phyloP scores from a whole-genome alignment of 1,140 invertebrate genomes.

The Pissodes strobi region DNA sequence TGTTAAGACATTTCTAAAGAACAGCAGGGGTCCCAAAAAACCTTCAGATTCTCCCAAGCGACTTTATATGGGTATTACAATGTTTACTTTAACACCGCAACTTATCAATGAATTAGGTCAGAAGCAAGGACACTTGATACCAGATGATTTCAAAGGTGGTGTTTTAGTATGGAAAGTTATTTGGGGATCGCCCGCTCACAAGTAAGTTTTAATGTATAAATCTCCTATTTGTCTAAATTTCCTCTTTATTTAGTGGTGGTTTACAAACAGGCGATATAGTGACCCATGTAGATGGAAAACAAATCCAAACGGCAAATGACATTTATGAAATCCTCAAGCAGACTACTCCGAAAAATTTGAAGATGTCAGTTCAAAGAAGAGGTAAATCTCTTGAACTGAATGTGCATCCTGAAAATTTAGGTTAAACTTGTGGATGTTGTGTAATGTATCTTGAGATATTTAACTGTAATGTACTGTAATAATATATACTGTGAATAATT shows the following conservation, averaged over 20 bases:
- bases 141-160: constrained; percentile 70
- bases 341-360: constrained; percentile 33
- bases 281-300: constrained; percentile 74
- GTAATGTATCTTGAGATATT: not conserved
- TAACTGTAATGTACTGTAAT: no score
- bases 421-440: constrained; percentile 35
- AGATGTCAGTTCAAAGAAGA: constrained; percentile 43
- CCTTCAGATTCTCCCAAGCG: constrained; percentile 51
- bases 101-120: constrained; percentile 75
- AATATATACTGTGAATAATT: no score
- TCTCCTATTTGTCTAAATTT: not conserved
- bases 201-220: constrained; percentile 61
- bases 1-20: constrained; percentile 82
- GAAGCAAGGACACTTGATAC: constrained; percentile 56
- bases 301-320: constrained; percentile 67
- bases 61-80: constrained; percentile 85
- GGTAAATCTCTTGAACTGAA: constrained; percentile 40
- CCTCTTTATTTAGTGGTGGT: constrained; percentile 67
- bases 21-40: constrained; percentile 56
- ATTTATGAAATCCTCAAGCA: constrained; percentile 49
- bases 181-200: constrained; percentile 82
- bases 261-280: constrained; percentile 84
- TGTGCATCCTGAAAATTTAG: constrained; percentile 47
- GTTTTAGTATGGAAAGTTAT: constrained; percentile 88
- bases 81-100: constrained; percentile 80